phyloP scores from a whole-genome alignment of 1,140 invertebrate genomes.

The Manduca sexta region DNA sequence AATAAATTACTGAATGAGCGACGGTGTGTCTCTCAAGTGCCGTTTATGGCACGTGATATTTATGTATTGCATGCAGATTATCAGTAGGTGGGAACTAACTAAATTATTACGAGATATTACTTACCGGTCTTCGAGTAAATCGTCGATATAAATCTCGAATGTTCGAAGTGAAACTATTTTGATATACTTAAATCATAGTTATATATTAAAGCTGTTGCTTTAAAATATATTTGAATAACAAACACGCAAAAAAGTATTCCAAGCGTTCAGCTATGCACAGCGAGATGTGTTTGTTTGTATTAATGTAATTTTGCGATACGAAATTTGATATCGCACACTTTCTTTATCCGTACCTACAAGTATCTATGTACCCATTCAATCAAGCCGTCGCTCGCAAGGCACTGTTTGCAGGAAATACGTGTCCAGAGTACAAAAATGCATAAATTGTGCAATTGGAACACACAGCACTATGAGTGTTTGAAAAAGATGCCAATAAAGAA shows the following conservation, averaged over 20 bases:
- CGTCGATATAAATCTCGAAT: too few relatives aligned
- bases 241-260: too few relatives aligned
- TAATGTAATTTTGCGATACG: too few relatives aligned
- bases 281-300: too few relatives aligned
- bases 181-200: too few relatives aligned
- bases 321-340: too few relatives aligned
- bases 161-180: too few relatives aligned
- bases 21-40: conserved; percentile 31
- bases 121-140: too few relatives aligned
- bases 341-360: too few relatives aligned
- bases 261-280: too few relatives aligned
- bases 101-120: neutral
- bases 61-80: conserved; percentile 9
- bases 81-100: neutral
- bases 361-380: neutral
- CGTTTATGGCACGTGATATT: conserved; percentile 21
- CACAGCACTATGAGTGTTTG: neutral
- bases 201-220: too few relatives aligned
- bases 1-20: conserved; percentile 41
- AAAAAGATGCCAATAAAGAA: neutral
- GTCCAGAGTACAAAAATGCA: conserved; percentile 2
- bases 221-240: neutral
- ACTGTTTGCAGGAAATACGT: neutral
- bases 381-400: neutral
- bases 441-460: neutral